Evolutionary conservation across 2,113 vertebrate genomes (phyloP), one percentile per base, ranked within the genome.

Genomic region (Cephalopholis sonnerati): DNA sequence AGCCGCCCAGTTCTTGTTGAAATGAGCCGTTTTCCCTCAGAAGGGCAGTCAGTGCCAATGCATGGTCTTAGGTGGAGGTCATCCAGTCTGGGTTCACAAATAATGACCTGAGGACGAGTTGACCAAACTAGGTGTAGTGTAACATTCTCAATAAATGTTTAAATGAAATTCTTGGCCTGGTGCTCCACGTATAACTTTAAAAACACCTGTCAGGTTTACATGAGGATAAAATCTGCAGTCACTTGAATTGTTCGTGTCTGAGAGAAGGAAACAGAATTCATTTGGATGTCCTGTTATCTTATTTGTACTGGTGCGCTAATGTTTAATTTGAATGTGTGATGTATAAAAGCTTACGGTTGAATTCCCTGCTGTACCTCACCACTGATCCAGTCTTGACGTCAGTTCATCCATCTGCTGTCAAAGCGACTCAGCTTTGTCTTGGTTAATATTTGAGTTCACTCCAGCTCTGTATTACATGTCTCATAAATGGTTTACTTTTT

Each of bases 311-410:
- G 77, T 71, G 25, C 7, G 10, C 65, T 36, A 9, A 32, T 7
- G 15, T 41, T 59, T n/a, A 0, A 44, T 5, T 2, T 83, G 32
- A 81, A 44, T 68, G 59, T 77, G n/a, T 64, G 46, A 61, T 16
- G 27, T 54, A 41, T n/a, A 48, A 9, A 9, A 44, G 11, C 41
- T 44, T 8, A 44, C 7, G 32, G n/a, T 73, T 11, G 0, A 57
- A 67, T 12, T n/a, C 29, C 22, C 20, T 16, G 18, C 36, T 75
- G 70, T 58, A 71, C 76, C 55, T 87, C 63, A 68, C 16, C 27
- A 64, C 46, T 64, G 62, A 87, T 64, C 32, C 6, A 67, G 41
- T 68, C 59, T 39, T 61, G 51, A 59, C 17, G 59, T 87, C 29
- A 39, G 7, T 61, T 75, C 59, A 55, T 54, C 36, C 48, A 4